Base-by-base conservation (phyloP, 2,113 vertebrate genomes). In the Rana temporaria region DNA sequence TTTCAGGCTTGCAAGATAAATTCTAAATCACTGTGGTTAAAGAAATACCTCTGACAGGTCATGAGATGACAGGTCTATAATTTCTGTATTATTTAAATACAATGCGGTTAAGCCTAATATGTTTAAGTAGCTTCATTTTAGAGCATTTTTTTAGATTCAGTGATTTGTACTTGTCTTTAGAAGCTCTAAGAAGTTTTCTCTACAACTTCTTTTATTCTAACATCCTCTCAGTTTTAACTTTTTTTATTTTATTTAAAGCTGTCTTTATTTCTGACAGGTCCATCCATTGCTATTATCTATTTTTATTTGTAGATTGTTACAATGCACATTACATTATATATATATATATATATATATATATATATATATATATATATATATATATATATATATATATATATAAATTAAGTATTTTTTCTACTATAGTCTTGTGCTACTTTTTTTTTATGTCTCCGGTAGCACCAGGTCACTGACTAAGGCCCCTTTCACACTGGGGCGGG, bases 71-170 rank as follows among this genome's bases (percentile, higher is more conserved):
- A 80, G 78, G 78, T 17, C 78, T 80, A 52, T 80, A 70, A 80
- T 70, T 80, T 80, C 78, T 62, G 66, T 59, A 80, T 70, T 80
- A 80, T 80, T 70, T 80, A 70, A 80, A 80, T 67, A 80, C 78
- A 80, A 70, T 80, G 66, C 20, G 55, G 65, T 60, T 59, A 56
- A 48, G 55, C 57, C 78, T 80, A 80, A 80, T 80, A 80, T 70
- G 78, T 62, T 80, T 70, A 80, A 80, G 57, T 69, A 62, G 66
- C 55, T 80, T 80, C 55, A 79, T 70, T 80, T 80, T 70, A 32
- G 34, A 70, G 56, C 56, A 48, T n/a, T 55, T 67, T 79, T 80
- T 70, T 70, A 69, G 53, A 80, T 62, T 70, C 55, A 70, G 42
- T 80, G 78, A 80, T 71, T 80, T 80, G 56, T 52, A 80, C 66